Percentiles rank a stretch among this genome's conserved stretches.
These are phyloP conservation scores for Gnathochromis pfefferi DNA, from an alignment of 2,113 vertebrate genomes.

Conservation along the genomic window DNA sequence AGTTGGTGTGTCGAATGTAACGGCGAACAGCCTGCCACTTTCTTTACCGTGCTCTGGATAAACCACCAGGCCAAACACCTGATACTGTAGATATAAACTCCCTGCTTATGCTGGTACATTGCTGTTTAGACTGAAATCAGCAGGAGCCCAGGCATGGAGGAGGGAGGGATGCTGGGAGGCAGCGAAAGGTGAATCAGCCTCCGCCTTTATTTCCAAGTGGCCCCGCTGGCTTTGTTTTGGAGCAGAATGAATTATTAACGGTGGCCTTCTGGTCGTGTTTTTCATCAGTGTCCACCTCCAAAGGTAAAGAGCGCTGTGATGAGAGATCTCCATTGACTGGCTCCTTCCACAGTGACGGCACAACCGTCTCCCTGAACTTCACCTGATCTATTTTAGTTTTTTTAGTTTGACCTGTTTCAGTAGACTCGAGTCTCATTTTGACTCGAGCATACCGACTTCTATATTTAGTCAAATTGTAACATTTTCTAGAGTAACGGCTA, in stretches of 20 bases:
- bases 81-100: neutral
- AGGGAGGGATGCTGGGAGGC: slow-evolving; percentile 32
- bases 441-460: accelerated
- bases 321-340: slow-evolving; percentile 37
- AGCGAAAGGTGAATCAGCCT: slow-evolving; percentile 57
- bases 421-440: neutral
- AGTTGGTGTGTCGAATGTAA: neutral
- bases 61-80: neutral
- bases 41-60: neutral
- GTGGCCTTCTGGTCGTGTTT: slow-evolving; percentile 67
- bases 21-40: neutral
- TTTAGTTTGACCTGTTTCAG: neutral
- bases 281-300: slow-evolving; percentile 60
- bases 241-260: slow-evolving; percentile 67
- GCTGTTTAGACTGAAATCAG: slow-evolving; percentile 10
- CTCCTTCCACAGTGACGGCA: neutral
- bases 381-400: neutral
- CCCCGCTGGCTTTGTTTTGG: slow-evolving; percentile 62
- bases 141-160: slow-evolving; percentile 4
- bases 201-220: slow-evolving; percentile 57
- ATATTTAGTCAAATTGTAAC: neutral
- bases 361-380: neutral
- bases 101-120: neutral
- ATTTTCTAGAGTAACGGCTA: neutral
- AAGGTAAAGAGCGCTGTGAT: slow-evolving; percentile 34